Conservation (phyloP, 1,140 invertebrate species). For the Solen grandis region DNA sequence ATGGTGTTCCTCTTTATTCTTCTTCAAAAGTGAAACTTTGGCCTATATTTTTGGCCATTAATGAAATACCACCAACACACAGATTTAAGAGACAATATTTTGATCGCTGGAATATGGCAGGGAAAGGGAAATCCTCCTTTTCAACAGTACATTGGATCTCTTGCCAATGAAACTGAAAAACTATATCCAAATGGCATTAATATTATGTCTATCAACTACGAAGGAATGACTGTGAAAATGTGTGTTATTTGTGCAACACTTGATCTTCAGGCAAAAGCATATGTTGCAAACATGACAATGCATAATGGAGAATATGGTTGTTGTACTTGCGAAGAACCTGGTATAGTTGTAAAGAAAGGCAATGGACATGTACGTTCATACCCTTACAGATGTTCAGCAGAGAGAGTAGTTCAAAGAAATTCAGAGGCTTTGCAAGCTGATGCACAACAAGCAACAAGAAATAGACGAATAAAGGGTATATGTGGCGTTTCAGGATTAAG, state of each 20-base stretch:
- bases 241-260: constrained; percentile 10
- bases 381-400: constrained; percentile 8
- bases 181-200: constrained; percentile 4
- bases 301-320: constrained; percentile 23
- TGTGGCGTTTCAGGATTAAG: not conserved
- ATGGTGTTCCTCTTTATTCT: constrained; percentile 57
- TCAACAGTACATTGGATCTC: constrained; percentile 13
- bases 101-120: constrained; percentile 47
- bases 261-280: constrained; percentile 11
- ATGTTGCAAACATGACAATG: not conserved
- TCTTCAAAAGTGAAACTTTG: constrained; percentile 55
- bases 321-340: constrained; percentile 14
- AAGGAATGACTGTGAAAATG: not conserved
- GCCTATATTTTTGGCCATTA: constrained; percentile 56
- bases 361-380: constrained; percentile 28
- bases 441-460: not conserved
- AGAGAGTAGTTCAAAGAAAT: constrained; percentile 4
- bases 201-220: not conserved
- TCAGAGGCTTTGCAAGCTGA: not conserved
- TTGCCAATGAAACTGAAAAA: constrained; percentile 19
- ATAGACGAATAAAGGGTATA: not conserved
- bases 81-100: constrained; percentile 51
- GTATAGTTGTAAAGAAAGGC: constrained; percentile 1
- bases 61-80: constrained; percentile 34
- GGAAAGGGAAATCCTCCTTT: constrained; percentile 44